phyloP scores from a whole-genome alignment of 2,113 vertebrate species.

The Xyrauchen texanus region DNA sequence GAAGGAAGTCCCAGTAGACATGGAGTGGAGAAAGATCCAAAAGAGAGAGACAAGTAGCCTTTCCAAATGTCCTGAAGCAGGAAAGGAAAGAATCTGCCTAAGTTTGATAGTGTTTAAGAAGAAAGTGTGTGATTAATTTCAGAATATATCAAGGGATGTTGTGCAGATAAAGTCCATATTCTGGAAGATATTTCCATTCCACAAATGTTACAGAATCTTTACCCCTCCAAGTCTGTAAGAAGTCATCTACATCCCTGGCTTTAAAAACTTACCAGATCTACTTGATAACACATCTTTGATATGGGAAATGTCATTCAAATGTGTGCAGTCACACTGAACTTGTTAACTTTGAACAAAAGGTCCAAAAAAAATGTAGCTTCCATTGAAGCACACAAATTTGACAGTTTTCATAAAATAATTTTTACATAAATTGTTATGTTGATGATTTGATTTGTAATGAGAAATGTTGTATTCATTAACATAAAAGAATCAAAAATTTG shows the following conservation, averaged over 20 bases:
- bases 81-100: constrained; percentile 21
- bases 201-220: constrained; percentile 4
- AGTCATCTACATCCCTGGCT: neutral
- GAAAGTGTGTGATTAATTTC: neutral
- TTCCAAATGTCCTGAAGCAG: constrained; percentile 4
- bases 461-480: too few species aligned
- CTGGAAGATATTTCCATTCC: constrained; percentile 7
- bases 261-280: neutral
- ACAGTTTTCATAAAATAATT: too few species aligned
- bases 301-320: too few species aligned
- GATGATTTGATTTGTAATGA: too few species aligned
- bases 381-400: too few species aligned
- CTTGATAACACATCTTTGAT: too few species aligned
- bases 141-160: neutral
- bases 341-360: too few species aligned
- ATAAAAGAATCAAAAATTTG: too few species aligned
- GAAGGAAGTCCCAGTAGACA: constrained; percentile 65
- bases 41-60: constrained; percentile 6
- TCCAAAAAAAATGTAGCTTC: too few species aligned
- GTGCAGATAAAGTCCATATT: neutral
- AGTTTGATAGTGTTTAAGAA: constrained; percentile 10
- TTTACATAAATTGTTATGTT: too few species aligned
- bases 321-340: too few species aligned
- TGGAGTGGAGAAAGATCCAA: constrained; percentile 8
- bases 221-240: neutral